phyloP scores from a whole-genome alignment of 2,888 invertebrate species.

The Caenorhabditis doughertyi region DNA sequence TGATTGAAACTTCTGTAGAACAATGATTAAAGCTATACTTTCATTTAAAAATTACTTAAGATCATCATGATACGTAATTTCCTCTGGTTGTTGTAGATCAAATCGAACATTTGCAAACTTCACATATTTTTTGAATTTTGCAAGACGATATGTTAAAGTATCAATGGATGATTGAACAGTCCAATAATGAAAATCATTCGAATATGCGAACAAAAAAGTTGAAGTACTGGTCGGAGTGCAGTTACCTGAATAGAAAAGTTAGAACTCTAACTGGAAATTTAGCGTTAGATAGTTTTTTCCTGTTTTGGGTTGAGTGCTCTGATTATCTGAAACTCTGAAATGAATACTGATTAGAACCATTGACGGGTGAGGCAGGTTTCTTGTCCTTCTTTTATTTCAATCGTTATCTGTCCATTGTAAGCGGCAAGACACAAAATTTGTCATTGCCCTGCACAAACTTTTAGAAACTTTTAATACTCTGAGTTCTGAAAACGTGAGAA shows the following conservation, averaged over 20 bases:
- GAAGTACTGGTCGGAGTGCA: background rate
- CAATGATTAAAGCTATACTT: background rate
- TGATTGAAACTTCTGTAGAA: background rate
- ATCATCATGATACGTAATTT: background rate
- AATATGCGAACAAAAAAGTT: conserved; percentile 13
- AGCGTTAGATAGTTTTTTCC: no score
- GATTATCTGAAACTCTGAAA: no score
- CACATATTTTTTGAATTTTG: background rate
- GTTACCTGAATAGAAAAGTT: background rate
- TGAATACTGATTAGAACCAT: no score
- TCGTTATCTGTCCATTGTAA: no score
- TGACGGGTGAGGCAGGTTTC: no score
- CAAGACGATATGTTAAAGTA: background rate
- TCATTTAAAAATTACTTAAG: background rate
- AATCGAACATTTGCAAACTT: conserved; percentile 10
- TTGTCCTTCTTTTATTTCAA: no score
- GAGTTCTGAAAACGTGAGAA: no score
- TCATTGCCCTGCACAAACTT: no score
- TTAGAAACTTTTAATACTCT: no score
- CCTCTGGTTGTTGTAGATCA: background rate
- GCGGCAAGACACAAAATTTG: no score
- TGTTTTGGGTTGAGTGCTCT: no score
- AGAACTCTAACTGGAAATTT: no score
- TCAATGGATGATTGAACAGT: background rate
- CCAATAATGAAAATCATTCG: conserved; percentile 8